A percentile compares a stretch with the other conserved stretches of the same genome.
Conservation (phyloP, 2,797 vertebrate genomes). For the Cottoperca gobio region DNA sequence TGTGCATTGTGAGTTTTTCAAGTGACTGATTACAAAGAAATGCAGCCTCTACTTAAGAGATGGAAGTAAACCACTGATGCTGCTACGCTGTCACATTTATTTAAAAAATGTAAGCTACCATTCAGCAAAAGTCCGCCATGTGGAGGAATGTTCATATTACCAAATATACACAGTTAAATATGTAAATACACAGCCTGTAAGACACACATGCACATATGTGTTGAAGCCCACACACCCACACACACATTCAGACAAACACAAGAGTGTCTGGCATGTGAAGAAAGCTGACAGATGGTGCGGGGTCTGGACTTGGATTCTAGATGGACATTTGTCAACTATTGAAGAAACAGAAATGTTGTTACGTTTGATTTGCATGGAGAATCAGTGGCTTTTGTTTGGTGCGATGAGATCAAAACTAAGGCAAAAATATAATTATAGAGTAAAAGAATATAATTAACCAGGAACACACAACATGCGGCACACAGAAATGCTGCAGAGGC, state of each 20-base stretch:
- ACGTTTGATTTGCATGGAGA: constrained; percentile 45
- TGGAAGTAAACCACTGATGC: neutral
- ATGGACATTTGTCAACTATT: constrained; percentile 48
- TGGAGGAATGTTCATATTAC: constrained; percentile 6
- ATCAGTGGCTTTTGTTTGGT: constrained; percentile 13
- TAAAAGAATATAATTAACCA: constrained; percentile 54
- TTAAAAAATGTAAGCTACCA: neutral
- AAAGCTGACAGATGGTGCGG: constrained; percentile 70
- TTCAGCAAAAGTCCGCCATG: no score
- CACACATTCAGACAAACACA: constrained; percentile 28
- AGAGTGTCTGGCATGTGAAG: constrained; percentile 44
- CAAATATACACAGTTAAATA: constrained; percentile 30
- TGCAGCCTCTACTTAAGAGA: neutral
- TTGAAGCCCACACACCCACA: constrained; percentile 30
- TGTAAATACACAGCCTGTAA: constrained; percentile 41
- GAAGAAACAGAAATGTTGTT: constrained; percentile 46
- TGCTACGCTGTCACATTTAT: neutral
- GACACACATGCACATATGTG: constrained; percentile 48
- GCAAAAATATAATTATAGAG: constrained; percentile 52
- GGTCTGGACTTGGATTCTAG: constrained; percentile 52
- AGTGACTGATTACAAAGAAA: neutral
- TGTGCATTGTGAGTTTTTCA: no score
- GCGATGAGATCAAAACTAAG: constrained; percentile 39
- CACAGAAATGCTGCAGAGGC: constrained; percentile 15
- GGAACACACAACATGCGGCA: constrained; percentile 20